Evolutionary conservation across 2,797 vertebrate genomes (phyloP).

Genomic region (Arrhamphus sclerolepis): DNA sequence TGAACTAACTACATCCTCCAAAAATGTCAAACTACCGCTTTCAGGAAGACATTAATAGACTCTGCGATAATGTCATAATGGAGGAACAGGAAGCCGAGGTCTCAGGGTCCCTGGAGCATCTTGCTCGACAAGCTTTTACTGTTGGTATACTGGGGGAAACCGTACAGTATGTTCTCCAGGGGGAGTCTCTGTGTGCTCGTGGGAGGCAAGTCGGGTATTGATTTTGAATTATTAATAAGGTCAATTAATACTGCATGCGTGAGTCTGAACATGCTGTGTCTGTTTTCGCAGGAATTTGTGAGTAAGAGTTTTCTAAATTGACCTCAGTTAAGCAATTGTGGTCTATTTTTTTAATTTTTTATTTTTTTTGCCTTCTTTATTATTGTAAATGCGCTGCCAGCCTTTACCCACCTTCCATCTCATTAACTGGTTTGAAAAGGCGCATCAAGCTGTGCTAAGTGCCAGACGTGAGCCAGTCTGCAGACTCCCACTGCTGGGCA

Average conservation of each 20-base stretch:
- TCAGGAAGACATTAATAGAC: too few relatives aligned
- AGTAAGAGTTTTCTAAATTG: background rate
- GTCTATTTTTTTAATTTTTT: too few relatives aligned
- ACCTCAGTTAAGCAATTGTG: background rate
- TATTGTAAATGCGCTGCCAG: background rate
- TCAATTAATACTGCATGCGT: slow-evolving; percentile 10
- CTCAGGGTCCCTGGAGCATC: background rate
- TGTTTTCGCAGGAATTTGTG: background rate
- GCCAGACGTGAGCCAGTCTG: slow-evolving; percentile 1
- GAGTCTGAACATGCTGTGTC: background rate
- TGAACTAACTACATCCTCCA: too few relatives aligned
- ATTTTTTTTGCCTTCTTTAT: background rate
- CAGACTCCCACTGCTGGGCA: slow-evolving; percentile 1
- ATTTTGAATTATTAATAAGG: slow-evolving; percentile 31
- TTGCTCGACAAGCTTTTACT: slow-evolving; percentile 1
- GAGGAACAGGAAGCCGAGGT: background rate
- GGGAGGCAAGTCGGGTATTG: background rate
- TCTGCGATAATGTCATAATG: background rate
- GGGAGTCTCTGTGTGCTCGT: background rate
- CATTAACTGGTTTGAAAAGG: background rate
- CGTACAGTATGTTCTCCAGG: background rate
- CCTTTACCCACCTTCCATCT: background rate
- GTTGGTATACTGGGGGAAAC: background rate
- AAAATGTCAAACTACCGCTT: too few relatives aligned
- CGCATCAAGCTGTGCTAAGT: slow-evolving; percentile 8